A percentile compares a stretch with the other conserved stretches of the same genome.
phyloP scores from a whole-genome alignment of 2,797 vertebrate genomes.

The Jordanella pulchra region DNA sequence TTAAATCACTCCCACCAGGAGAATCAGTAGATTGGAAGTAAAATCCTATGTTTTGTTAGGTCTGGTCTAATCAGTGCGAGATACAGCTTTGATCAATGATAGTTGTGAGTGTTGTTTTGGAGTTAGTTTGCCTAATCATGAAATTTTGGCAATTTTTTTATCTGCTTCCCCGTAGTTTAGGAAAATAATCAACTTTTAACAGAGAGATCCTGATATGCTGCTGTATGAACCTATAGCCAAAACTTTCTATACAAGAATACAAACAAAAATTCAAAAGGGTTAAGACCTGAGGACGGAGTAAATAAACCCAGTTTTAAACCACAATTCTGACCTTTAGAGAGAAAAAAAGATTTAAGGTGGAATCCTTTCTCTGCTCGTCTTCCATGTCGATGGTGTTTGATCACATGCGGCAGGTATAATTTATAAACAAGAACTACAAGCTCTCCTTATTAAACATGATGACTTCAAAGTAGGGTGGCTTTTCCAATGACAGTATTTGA shows the following conservation, averaged over 20 bases:
- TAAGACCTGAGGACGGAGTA: background rate
- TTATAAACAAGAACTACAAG: background rate
- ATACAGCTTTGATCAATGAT: background rate
- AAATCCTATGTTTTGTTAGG: background rate
- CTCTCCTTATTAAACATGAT: background rate
- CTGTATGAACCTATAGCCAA: too few relatives aligned
- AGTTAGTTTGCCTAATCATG: too few relatives aligned
- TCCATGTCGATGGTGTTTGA: background rate
- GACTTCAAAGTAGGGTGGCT: background rate
- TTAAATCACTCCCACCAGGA: background rate
- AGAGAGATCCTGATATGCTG: too few relatives aligned
- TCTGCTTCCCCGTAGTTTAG: too few relatives aligned
- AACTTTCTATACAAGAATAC: too few relatives aligned
- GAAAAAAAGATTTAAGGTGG: background rate
- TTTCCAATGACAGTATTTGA: background rate
- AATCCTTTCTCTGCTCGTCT: background rate
- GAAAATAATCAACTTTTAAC: too few relatives aligned
- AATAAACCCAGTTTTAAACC: background rate
- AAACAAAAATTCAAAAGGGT: too few relatives aligned
- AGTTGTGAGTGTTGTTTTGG: background rate
- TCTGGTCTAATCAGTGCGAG: background rate
- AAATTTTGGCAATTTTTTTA: too few relatives aligned
- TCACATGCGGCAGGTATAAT: background rate
- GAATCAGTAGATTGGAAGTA: background rate
- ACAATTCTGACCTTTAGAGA: too few relatives aligned